phyloP scores from a whole-genome alignment of 2,113 vertebrate species.

The Psammodynastes pulverulentus region DNA sequence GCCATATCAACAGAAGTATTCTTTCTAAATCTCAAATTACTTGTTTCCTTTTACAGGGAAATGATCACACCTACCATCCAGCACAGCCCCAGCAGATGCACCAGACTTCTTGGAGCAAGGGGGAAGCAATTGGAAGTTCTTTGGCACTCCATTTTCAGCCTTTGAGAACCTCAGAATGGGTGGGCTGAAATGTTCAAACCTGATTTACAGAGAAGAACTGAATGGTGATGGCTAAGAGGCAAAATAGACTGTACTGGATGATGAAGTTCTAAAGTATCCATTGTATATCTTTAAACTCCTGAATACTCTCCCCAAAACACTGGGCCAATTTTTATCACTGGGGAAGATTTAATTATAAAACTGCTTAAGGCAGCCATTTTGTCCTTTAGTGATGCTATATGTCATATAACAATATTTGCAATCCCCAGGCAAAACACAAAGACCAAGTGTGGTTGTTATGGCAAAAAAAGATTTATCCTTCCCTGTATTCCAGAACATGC shows the following conservation, averaged over 20 bases:
- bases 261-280: neutral
- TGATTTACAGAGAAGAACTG: neutral
- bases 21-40: neutral
- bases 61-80: neutral
- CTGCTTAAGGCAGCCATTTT: neutral
- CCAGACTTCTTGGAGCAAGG: neutral
- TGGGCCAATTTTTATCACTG: neutral
- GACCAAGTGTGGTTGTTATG: neutral
- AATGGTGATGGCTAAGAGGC: neutral
- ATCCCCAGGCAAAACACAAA: neutral
- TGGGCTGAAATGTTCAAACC: neutral
- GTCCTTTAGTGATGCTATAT: neutral
- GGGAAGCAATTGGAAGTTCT: neutral
- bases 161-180: neutral
- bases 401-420: neutral
- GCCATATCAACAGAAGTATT: neutral
- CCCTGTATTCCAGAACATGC: neutral
- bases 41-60: neutral
- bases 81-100: neutral
- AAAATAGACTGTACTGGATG: neutral
- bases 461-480: neutral
- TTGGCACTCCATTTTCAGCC: neutral
- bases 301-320: neutral
- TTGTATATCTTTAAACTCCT: neutral
- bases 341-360: neutral